Base-by-base conservation (phyloP, 2,888 invertebrate genomes). In the Uropetala carovei region DNA sequence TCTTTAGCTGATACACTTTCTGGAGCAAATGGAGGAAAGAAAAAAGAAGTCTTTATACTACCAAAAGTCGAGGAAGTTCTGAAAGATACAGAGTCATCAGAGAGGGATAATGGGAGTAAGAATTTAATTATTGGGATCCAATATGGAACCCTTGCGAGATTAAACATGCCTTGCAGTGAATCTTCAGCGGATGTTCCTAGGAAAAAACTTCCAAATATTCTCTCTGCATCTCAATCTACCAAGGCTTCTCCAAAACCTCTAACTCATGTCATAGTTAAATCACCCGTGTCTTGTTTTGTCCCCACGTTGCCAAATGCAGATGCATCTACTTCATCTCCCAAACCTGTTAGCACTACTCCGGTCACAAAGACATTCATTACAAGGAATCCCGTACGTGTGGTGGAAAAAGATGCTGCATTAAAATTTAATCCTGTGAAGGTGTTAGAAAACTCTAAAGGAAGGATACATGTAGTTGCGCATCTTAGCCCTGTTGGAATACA, bases 331-430 rank as follows among this genome's bases (percentile, higher is more conserved):
- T 16, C 64, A n/a, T 64, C 89, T 89, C 11, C 89, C 30, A 89
- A 89, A 43, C n/a, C 89, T 43, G 56, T 59, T 4, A 30, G 30
- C 86, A 60, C 59, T 18, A 86, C 30, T 43, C 86, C 89, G 14
- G 89, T 89, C 11, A 89, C 89, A 11, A 89, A 89, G 64, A 89
- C 89, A n/a, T 89, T 89, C n/a, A 89, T 89, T 16, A 89, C 89
- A 18, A 58, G 89, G n/a, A 89, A 89, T 30, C 89, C 89, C 8
- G 64, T 89, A 59, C 89, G 64, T 43, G 18, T 89, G 43, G 1
- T 64, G 3, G 89, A 18, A 13, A 89, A 89, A 30, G 89, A 89
- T 43, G 60, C 43, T 18, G 89, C 22, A 18, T 43, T 89, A 5
- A 89, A 89, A 43, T 89, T 64, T 13, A 89, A 64, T 64, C 68